phyloP scores from a whole-genome alignment of 1,140 invertebrate species.

The Bombus pyrosoma region DNA sequence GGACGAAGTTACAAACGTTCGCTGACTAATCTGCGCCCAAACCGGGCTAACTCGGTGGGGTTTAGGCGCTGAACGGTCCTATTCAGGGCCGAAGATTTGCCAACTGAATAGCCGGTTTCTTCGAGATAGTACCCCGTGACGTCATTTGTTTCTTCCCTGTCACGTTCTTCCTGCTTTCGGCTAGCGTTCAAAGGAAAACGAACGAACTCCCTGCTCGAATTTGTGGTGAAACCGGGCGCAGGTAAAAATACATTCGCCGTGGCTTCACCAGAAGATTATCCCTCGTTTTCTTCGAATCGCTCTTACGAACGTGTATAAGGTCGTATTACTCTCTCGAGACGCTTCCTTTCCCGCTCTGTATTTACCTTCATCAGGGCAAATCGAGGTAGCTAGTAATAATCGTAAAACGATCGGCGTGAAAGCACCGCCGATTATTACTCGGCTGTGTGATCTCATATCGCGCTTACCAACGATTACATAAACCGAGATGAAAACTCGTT shows the following conservation, averaged over 20 bases:
- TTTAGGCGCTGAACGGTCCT: slow-evolving; percentile 21
- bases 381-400: slow-evolving; percentile 2
- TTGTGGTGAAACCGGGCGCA: background rate
- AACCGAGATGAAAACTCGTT: slow-evolving; percentile 23
- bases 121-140: background rate
- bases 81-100: slow-evolving; percentile 57
- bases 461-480: slow-evolving; percentile 19
- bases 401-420: slow-evolving; percentile 45
- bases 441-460: slow-evolving; percentile 31
- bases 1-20: slow-evolving; percentile 13
- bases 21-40: slow-evolving; percentile 21
- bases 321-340: background rate
- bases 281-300: background rate
- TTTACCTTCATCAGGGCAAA: background rate
- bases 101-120: slow-evolving; percentile 28
- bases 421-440: slow-evolving; percentile 1
- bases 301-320: background rate
- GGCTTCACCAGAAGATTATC: background rate
- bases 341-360: background rate
- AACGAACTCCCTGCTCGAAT: background rate
- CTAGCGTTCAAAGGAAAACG: slow-evolving; percentile 3
- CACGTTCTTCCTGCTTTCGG: slow-evolving; percentile 35
- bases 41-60: background rate
- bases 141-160: background rate
- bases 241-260: slow-evolving; percentile 9